Evolutionary conservation across 2,797 vertebrate genomes (phyloP).

Genomic region (Hippoglossus hippoglossus): DNA sequence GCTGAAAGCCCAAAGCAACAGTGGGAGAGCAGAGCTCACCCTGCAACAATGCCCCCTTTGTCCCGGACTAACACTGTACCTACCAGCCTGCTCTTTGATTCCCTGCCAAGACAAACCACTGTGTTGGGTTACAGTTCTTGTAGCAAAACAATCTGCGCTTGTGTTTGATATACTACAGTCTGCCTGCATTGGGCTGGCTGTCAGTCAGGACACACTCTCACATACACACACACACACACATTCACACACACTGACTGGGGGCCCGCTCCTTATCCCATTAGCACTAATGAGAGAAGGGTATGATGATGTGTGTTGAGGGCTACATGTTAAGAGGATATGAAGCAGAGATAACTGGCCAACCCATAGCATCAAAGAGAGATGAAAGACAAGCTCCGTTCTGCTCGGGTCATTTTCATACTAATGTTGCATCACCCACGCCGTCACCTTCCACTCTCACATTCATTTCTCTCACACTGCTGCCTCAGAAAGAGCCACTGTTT

Average conservation of each 20-base stretch:
- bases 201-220: constrained; percentile 81
- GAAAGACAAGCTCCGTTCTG: constrained; percentile 40
- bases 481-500: constrained; percentile 17
- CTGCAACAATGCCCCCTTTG: constrained; percentile 90
- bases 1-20: constrained; percentile 78
- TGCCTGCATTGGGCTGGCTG: constrained; percentile 86
- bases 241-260: constrained; percentile 11
- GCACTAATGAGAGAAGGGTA: constrained; percentile 79
- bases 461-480: constrained; percentile 23
- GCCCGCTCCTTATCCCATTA: constrained; percentile 79
- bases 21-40: constrained; percentile 84
- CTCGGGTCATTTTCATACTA: constrained; percentile 26
- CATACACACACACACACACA: neutral
- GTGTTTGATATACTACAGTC: constrained; percentile 90
- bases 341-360: constrained; percentile 31
- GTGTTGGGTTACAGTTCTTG: constrained; percentile 89
- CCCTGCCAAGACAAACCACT: constrained; percentile 90
- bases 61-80: constrained; percentile 87
- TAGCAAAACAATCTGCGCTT: constrained; percentile 90
- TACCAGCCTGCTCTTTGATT: constrained; percentile 89
- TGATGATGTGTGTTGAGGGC: constrained; percentile 64
- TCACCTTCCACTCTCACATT: constrained; percentile 43
- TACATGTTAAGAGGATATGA: constrained; percentile 63
- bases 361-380: constrained; percentile 48
- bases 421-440: constrained; percentile 14